phyloP scores from a whole-genome alignment of 2,888 invertebrate genomes.

The Sialis fuliginosa region DNA sequence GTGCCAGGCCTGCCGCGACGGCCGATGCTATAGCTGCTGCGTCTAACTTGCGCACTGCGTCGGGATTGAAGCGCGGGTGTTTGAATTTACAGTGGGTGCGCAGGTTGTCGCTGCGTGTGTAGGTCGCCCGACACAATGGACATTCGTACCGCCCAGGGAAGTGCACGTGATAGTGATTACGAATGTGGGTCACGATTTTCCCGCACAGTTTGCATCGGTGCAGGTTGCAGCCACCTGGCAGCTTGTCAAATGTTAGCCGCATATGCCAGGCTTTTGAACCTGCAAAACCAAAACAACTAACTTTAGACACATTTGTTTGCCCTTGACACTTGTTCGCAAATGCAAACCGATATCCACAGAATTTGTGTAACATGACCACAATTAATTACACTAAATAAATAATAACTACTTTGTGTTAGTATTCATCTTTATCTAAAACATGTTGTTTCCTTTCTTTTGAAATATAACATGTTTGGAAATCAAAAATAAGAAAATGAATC shows the following conservation, averaged over 20 bases:
- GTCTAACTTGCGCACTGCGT: constrained; percentile 50
- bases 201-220: constrained; percentile 88
- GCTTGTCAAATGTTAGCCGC: constrained; percentile 86
- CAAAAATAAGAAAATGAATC: too few relatives aligned
- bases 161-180: constrained; percentile 88
- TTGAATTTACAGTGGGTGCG: constrained; percentile 87
- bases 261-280: constrained; percentile 91
- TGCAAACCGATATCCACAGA: too few relatives aligned
- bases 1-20: constrained; percentile 20
- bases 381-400: too few relatives aligned
- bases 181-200: constrained; percentile 87
- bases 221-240: constrained; percentile 83
- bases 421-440: too few relatives aligned
- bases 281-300: constrained; percentile 47
- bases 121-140: constrained; percentile 77
- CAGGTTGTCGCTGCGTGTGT: constrained; percentile 83
- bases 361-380: too few relatives aligned
- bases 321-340: too few relatives aligned
- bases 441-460: too few relatives aligned
- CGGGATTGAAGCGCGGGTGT: constrained; percentile 73
- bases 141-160: constrained; percentile 85
- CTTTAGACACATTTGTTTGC: constrained; percentile 7
- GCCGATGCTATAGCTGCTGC: constrained; percentile 35
- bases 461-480: too few relatives aligned
- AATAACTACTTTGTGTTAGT: too few relatives aligned